Base-by-base conservation (phyloP, 2,113 vertebrate species). In the Rostratula benghalensis region DNA sequence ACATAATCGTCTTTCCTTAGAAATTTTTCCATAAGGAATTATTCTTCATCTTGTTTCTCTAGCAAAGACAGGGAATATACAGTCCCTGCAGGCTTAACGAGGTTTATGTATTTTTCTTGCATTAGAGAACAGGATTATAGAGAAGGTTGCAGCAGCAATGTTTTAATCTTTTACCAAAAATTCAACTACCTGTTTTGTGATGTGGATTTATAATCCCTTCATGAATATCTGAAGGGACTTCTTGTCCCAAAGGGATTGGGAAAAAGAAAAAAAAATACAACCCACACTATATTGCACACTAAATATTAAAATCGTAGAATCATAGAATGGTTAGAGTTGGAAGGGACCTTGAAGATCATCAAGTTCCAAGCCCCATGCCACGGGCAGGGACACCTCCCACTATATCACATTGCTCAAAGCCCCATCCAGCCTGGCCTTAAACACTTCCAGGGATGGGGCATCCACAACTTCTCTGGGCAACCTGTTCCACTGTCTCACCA, bases 31-130 rank as follows among this genome's bases (percentile, higher is more conserved):
- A 71, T 63, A 48, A 64, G 6, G 37, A 88, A 59, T 56, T 87
- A 56, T 65, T 94, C 59, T 87, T 76, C 28, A 83, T 4, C 17
- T 57, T 77, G 10, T 48, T 86, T 83, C 45, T 70, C 19, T 35
- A 63, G 68, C 11, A 73, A 80, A 54, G 28, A 57, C 30, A 73
- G 83, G 75, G 57, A 80, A 76, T 73, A 83, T 50, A 31, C 19
- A 83, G 37, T 41, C 59, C 50, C 75, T 85, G 14, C 35, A 90
- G 68, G 39, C 31, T 93, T 92, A 88, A 90, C 23, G 61, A 93
- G 75, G 57, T 88, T 95, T 87, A 73, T 54, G 21, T 65, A 61
- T 90, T 89, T 93, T 90, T 70, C 91, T 83, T 67, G n/a, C 83
- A 76, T 94, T 79, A 94, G 53, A 54, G 37, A 90, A 91, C 25